Evolutionary conservation across 2,113 vertebrate species (phyloP), one percentile per base, ranked within the genome.

Genomic region (Phyllopteryx taeniolatus): DNA sequence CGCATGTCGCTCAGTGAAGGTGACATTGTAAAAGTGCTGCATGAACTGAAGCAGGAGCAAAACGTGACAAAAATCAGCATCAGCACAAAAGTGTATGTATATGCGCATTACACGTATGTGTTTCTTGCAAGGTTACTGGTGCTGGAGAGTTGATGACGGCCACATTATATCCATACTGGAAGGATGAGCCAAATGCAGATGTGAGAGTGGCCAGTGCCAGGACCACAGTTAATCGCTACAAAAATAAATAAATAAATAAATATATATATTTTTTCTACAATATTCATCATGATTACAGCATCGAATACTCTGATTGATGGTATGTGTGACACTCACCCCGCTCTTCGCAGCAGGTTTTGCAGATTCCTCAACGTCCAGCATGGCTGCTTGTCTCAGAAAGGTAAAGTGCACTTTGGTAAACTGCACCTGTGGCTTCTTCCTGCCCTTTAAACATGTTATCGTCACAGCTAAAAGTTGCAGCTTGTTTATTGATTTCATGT

Each of bases 101-200:
- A 0, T 44, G 43, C 33, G 10, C 53, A 19, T 42, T 12, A 75
- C 70, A 51, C 0, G 61, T 31, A n/a, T n/a, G 17, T 17, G 67
- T 44, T n/a, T 63, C 13, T 71, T 8, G 57, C 49, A 0, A 15
- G 19, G 62, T 76, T 93, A 98, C 97, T 80, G 62, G 73, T 0
- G 94, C 81, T 1, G 97, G 97, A 56, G 97, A 95, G 85, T 98
- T 98, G 83, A 99, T 75, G 0, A 88, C 94, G 0, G 97, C 93
- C 44, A 98, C 95, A 0, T 98, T 99, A 84, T 98, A 99, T 5
- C 97, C 96, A 0, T 98, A 98, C 85, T 99, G 97, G 92, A 99
- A 98, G 12, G 97, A 98, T 0, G 97, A 98, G 19, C 97, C 97
- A n/a, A 99, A 97, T 0, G 94, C 87, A 1, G 95, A 92, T 2